Evolutionary conservation across 53 echinoderm and acorn worm genomes (phyloP), one percentile per base, ranked within the genome.

Genomic region (Luidia sarsii): DNA sequence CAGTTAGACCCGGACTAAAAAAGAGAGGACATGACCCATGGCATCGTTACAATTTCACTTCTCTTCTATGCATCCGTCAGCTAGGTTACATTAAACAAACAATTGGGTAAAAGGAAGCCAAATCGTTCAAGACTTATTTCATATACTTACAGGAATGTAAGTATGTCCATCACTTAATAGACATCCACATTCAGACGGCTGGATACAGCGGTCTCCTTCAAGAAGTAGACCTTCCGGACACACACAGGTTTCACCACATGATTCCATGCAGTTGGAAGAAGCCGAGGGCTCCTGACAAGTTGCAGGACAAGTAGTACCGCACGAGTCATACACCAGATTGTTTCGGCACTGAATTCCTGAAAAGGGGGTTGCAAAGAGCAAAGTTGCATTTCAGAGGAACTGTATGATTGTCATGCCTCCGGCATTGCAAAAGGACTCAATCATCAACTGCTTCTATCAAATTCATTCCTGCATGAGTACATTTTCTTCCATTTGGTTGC

Each of bases 281-380:
- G 72, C 66, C 8, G 70, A 23, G 0, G 68, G 65, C 49, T 81
- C 57, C 13, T 22, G 67, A 39, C 90, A 90, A 38, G 90, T 86
- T 9, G 72, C 86, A n/a, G 86, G 90, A 50, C 90, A 90, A 13
- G 82, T 28, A 1, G 86, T 81, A 37, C 66, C 45, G 36, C 86
- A 90, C 10, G 66, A 33, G 25, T 82, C 72, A 50, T 90, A 90
- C 20, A 82, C 51, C 21, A 74, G 33, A 14, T 69, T 85, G 36
- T 60, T 64, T n/a, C 46, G 62, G 30, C 89, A 89, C 36, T 57
- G 27, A 2, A 80, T 35, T 21, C 57, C 89, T 89, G 70, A 31
- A 35, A 30, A 11, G n/a, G n/a, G n/a, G n/a, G n/a, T 50, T 3
- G 3, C 7, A 31, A 46, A 31, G 5, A 36, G 1, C 3, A 39